Percentiles rank a stretch among this genome's conserved stretches.
These are phyloP conservation scores for Uria aalge DNA, from an alignment of 2,113 vertebrate genomes.

Conservation along the genomic window DNA sequence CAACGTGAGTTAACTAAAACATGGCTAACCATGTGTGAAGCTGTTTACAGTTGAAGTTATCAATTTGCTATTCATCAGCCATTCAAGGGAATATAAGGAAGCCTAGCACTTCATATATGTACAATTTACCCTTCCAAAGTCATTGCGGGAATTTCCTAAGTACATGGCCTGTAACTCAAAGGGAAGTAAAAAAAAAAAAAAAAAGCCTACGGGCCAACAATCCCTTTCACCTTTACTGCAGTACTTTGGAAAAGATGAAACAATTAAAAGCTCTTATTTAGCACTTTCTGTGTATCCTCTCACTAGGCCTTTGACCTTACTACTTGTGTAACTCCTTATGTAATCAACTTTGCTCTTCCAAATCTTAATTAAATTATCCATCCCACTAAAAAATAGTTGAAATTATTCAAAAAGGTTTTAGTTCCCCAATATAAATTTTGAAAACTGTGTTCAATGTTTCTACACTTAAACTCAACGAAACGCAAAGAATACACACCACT, in stretches of 20 bases:
- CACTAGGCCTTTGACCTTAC: not conserved
- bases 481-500: fast-evolving
- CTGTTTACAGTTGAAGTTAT: not conserved
- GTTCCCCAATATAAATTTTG: not conserved
- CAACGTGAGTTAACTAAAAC: not conserved
- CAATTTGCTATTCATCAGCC: not conserved
- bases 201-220: not conserved
- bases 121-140: not conserved
- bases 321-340: not conserved
- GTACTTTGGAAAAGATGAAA: not conserved
- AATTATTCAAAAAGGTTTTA: not conserved
- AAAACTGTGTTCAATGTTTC: not conserved
- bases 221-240: not conserved
- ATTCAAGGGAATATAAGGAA: not conserved
- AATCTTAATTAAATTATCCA: not conserved
- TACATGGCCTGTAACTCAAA: not conserved
- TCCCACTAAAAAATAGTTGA: not conserved
- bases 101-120: not conserved
- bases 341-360: not conserved
- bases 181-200: not conserved
- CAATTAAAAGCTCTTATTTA: not conserved
- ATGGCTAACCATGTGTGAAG: not conserved
- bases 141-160: not conserved
- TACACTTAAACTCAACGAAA: not conserved
- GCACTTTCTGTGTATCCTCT: not conserved